phyloP scores from a whole-genome alignment of 2,797 vertebrate genomes.

The Sphenopsis melanotis region DNA sequence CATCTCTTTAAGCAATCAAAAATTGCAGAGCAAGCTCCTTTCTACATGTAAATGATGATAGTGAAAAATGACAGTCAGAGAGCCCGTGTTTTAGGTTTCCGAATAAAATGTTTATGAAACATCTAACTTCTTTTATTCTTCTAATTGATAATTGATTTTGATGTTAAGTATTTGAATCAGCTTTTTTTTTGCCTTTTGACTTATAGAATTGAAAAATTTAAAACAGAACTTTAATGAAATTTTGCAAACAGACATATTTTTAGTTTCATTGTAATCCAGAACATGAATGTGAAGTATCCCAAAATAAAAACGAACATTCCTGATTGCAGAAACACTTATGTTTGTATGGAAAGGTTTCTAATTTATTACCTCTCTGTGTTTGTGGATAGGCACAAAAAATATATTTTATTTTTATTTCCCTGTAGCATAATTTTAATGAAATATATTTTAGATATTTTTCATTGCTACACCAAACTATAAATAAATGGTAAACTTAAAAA shows the following conservation, averaged over 20 bases:
- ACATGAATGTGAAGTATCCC: slow-evolving; percentile 9
- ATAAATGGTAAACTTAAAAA: background rate
- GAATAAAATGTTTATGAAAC: slow-evolving; percentile 31
- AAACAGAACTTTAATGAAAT: background rate
- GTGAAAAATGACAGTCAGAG: slow-evolving; percentile 10
- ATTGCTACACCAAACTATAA: background rate
- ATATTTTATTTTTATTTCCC: background rate
- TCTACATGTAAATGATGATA: slow-evolving; percentile 1
- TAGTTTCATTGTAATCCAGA: background rate
- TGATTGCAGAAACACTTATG: background rate
- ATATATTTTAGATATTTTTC: background rate
- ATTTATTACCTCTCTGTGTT: background rate
- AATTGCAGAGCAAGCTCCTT: background rate
- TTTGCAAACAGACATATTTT: slow-evolving; percentile 19
- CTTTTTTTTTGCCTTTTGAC: slow-evolving; percentile 24
- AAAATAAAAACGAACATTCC: background rate
- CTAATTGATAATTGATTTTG: slow-evolving; percentile 31
- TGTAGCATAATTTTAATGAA: background rate
- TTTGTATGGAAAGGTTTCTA: background rate
- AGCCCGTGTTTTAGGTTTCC: background rate
- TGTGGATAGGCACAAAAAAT: background rate
- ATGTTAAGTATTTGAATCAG: slow-evolving; percentile 26
- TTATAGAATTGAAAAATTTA: slow-evolving; percentile 29
- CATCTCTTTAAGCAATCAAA: background rate
- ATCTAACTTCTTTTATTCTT: slow-evolving; percentile 23